Base-by-base conservation (phyloP, 2,888 invertebrate genomes). In the Trichogramma dendrolimi region DNA sequence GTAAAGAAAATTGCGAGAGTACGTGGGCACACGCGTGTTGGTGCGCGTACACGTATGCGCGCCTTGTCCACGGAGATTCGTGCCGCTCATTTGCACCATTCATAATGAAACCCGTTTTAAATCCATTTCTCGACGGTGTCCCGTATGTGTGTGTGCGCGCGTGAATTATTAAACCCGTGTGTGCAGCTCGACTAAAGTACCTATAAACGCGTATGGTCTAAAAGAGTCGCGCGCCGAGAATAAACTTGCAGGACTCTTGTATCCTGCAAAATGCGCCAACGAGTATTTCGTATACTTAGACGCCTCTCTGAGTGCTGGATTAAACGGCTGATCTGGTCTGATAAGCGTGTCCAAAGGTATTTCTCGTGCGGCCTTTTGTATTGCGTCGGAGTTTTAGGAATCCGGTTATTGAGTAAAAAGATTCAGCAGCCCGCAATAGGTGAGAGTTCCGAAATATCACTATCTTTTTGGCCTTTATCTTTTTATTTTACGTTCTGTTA, bases 371-470 rank as follows among this genome's bases (percentile, higher is more conserved):
- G 27, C 27, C 27, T 27, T 27, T 27, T 44, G 6, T 40, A 47
- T 40, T 40, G 38, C 43, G 43, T 27, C 27, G 27, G 11, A 55
- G 11, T 54, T 62, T 62, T 58, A 62, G 46, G 41, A 57, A 57
- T 60, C 54, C 43, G 43, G 57, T 55, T 44, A 50, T 38, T 44
- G 3, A 2, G 44, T 27, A 49, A 49, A 49, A 48, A n/a, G 49
- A 49, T 49, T 11, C 27, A 2, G 27, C 27, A 27, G 14, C 27
- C 27, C 27, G 27, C 27, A 27, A 27, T 2, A 3, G 27, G 27
- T 1, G 39, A 50, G 61, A 48, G 48, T 53, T 52, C 46, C 41
- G 55, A 55, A 55, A 59, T 55, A 62, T 62, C 47, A 38, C 39
- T 51, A 54, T 55, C 27, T 27, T 27, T 27, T 27, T 27, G 27